These are phyloP conservation scores for Ligdia adustata DNA, from an alignment of 2,888 invertebrate species.

Conservation along the genomic window DNA sequence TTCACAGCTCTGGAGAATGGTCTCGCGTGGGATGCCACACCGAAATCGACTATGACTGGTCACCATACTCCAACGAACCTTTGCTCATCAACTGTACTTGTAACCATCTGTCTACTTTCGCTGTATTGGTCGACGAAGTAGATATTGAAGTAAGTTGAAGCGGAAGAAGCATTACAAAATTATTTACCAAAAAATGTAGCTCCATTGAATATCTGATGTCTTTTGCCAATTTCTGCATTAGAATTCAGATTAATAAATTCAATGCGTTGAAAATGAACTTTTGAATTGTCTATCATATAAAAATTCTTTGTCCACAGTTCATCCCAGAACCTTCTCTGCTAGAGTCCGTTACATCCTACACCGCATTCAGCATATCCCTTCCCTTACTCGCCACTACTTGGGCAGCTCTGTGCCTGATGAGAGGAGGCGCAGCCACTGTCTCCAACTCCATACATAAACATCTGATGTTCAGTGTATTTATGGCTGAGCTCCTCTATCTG, in stretches of 20 bases:
- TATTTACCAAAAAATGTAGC: too few species aligned
- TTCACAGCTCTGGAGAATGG: slow-evolving; percentile 90
- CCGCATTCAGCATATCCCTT: slow-evolving; percentile 93
- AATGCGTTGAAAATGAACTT: too few species aligned
- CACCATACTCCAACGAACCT: slow-evolving; percentile 80
- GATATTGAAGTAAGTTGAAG: slow-evolving; percentile 88
- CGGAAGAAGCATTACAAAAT: too few species aligned
- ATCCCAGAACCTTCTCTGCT: slow-evolving; percentile 94
- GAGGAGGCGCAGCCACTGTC: slow-evolving; percentile 93
- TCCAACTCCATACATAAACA: slow-evolving; percentile 98
- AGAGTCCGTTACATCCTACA: slow-evolving; percentile 94
- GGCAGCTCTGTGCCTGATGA: slow-evolving; percentile 90
- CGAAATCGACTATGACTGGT: slow-evolving; percentile 88
- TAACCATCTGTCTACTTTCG: slow-evolving; percentile 95
- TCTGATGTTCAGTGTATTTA: slow-evolving; percentile 94
- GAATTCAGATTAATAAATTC: too few species aligned
- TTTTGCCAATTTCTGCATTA: not conserved
- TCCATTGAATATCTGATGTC: not conserved
- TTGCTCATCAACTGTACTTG: slow-evolving; percentile 96
- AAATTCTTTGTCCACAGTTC: slow-evolving; percentile 81
- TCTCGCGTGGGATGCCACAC: slow-evolving; percentile 95
- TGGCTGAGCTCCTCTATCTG: slow-evolving; percentile 93
- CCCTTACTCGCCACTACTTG: slow-evolving; percentile 91
- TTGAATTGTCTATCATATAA: too few species aligned
- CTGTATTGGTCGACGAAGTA: slow-evolving; percentile 94